Percentiles rank a stretch among this genome's conserved stretches.
phyloP scores from a whole-genome alignment of 2,888 invertebrate species.

The Lacanobia wlatinum region DNA sequence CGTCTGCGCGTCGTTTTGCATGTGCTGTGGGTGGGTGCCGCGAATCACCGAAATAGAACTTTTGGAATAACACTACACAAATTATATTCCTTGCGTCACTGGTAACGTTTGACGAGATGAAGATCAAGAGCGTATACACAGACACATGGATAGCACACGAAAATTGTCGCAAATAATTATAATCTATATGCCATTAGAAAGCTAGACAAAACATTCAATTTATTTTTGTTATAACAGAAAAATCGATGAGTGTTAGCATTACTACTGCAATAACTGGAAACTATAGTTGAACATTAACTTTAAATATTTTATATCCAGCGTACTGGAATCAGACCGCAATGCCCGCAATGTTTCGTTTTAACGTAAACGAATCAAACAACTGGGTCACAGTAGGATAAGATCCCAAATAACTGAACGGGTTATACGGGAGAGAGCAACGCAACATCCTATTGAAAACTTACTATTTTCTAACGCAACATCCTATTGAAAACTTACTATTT shows the following conservation, averaged over 20 bases:
- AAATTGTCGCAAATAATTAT: slow-evolving; percentile 47
- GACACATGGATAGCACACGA: slow-evolving; percentile 54
- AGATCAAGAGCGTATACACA: slow-evolving; percentile 83
- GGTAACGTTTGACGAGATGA: slow-evolving; percentile 80
- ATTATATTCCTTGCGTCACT: slow-evolving; percentile 89
- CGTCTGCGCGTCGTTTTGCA: slow-evolving; percentile 80
- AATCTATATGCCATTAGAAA: slow-evolving; percentile 23
- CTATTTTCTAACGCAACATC: slow-evolving; percentile 20
- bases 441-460: neutral
- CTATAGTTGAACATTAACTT: neutral
- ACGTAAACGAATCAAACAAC: slow-evolving; percentile 51
- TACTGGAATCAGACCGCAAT: slow-evolving; percentile 26
- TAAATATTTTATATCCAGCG: slow-evolving; percentile 1
- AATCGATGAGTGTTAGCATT: neutral
- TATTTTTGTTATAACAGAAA: slow-evolving; percentile 1
- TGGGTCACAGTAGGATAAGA: slow-evolving; percentile 48
- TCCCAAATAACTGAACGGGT: slow-evolving; percentile 54
- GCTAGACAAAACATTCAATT: slow-evolving; percentile 54
- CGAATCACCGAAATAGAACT: slow-evolving; percentile 88
- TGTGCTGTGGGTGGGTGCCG: slow-evolving; percentile 82
- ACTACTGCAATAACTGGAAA: neutral
- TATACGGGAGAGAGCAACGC: slow-evolving; percentile 16
- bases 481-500: neutral
- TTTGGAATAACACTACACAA: slow-evolving; percentile 89
- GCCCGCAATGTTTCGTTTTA: slow-evolving; percentile 36